These are phyloP conservation scores for Sorex fumeus DNA, from an alignment of 2,113 vertebrate genomes.

Conservation along the genomic window DNA sequence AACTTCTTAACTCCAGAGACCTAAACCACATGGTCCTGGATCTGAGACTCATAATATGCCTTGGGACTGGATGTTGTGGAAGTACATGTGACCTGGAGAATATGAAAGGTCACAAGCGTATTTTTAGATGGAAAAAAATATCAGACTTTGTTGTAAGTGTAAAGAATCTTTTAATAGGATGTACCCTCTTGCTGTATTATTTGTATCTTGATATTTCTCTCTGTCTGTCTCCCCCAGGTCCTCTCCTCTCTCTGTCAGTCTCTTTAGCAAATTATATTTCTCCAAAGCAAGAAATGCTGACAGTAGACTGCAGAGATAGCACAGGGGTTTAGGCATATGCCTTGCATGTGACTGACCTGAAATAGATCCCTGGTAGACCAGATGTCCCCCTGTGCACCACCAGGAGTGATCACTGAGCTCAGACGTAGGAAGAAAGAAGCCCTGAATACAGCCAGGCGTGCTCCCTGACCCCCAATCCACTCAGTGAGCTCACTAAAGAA, in stretches of 20 bases:
- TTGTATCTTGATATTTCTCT: not conserved
- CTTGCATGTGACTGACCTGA: no score
- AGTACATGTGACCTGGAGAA: slow-evolving; percentile 83
- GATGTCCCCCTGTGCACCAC: no score
- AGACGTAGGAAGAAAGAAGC: no score
- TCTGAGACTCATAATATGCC: slow-evolving; percentile 65
- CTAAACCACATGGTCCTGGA: slow-evolving; percentile 68
- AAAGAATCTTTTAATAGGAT: slow-evolving; percentile 59
- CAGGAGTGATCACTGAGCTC: no score
- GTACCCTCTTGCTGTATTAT: slow-evolving; percentile 40
- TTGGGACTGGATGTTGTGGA: slow-evolving; percentile 78
- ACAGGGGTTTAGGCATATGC: no score
- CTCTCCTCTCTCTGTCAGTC: not conserved
- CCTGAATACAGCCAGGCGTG: no score
- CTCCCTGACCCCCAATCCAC: no score
- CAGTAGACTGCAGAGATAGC: not conserved
- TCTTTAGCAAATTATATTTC: slow-evolving; percentile 65
- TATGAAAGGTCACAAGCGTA: slow-evolving; percentile 80
- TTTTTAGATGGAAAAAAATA: slow-evolving; percentile 67
- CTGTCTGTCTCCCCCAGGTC: not conserved
- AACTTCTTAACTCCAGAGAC: slow-evolving; percentile 69
- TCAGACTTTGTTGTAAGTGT: slow-evolving; percentile 60
- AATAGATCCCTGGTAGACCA: no score
- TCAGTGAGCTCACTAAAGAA: slow-evolving; percentile 13
- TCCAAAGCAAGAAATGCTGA: slow-evolving; percentile 51